Percentiles rank a stretch among this genome's conserved stretches.
Evolutionary conservation across 2,113 vertebrate genomes (phyloP).

Genomic region (Catharus bicknelli): DNA sequence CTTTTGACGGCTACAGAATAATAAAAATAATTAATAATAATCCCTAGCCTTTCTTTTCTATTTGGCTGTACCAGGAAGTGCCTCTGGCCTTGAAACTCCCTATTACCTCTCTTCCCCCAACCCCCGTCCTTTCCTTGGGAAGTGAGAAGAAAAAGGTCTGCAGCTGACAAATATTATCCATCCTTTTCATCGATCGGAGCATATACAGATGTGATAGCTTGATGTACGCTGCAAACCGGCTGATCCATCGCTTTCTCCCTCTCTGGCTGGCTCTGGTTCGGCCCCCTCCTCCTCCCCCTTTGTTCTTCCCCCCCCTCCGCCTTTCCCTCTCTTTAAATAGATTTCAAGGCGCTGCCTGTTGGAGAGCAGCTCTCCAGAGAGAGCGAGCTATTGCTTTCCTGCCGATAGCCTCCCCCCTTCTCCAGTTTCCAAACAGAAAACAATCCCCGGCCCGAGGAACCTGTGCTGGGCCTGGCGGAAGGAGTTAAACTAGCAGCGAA

Average conservation of each 20-base stretch:
- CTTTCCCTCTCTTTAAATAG: constrained; percentile 78
- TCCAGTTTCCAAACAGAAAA: constrained; percentile 69
- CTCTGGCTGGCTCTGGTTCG: constrained; percentile 45
- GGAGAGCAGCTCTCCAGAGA: constrained; percentile 78
- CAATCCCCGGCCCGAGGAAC: constrained; percentile 51
- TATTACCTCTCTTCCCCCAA: constrained; percentile 6
- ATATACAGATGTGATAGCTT: constrained; percentile 81
- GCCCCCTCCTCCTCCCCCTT: constrained; percentile 32
- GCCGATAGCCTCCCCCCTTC: constrained; percentile 68
- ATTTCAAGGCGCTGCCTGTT: constrained; percentile 80
- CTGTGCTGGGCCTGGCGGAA: constrained; percentile 33
- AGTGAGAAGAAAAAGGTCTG: constrained; percentile 74
- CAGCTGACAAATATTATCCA: constrained; percentile 81
- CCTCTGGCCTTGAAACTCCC: constrained; percentile 71
- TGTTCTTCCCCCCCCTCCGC: no score
- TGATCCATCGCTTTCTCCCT: constrained; percentile 71
- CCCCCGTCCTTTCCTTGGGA: constrained; percentile 35
- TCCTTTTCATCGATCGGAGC: constrained; percentile 79
- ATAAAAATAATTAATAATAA: constrained; percentile 73
- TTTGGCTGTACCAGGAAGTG: constrained; percentile 57
- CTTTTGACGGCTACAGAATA: constrained; percentile 61
- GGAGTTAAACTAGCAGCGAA: constrained; percentile 30
- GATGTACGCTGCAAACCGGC: constrained; percentile 73
- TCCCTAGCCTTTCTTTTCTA: constrained; percentile 31
- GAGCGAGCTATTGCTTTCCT: constrained; percentile 66